Base-by-base conservation (phyloP, 2,888 invertebrate species). In the Opisthograptis luteolata region DNA sequence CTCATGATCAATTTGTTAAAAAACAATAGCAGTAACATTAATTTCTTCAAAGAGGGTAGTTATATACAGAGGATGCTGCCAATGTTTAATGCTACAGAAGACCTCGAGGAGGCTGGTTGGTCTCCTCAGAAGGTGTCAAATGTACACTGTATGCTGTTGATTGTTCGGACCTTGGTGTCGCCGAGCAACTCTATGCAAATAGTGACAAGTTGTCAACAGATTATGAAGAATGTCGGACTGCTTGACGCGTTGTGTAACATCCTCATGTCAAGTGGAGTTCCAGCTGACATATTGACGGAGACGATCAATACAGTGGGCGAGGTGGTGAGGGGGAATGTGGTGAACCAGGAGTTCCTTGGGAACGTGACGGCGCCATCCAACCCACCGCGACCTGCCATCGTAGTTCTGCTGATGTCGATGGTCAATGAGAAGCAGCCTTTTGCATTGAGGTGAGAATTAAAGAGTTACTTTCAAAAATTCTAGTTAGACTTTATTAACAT, bases 401-500 rank as follows among this genome's bases (percentile, higher is more conserved):
- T 99, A 0, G 97, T 99, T 30, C 91, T 99, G 4, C 87, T 99
- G 5, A 97, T 99, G 96, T 98, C 99, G 0, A 99, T 99, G 98
- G 97, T 98, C 3, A 98, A 99, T 79, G 99, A 99, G 79, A 98
- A 98, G 73, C 99, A 99, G 79, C 96, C 98, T 0, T 96, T 99
- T 76, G 87, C 92, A 2, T 75, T 93, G 25, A 84, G 91, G 91
- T 90, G 46, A 75, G 31, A 28, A 17, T 2, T 5, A 27, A 9
- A 10, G 1, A n/a, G 10, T 17, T 12, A 0, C 15, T 10, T 7
- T 15, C n/a, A n/a, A n/a, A n/a, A n/a, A n/a, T n/a, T n/a, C n/a
- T n/a, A n/a, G n/a, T n/a, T n/a, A n/a, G n/a, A n/a, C n/a, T n/a
- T n/a, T n/a, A n/a, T n/a, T n/a, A n/a, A n/a, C n/a, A n/a, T n/a